Evolutionary conservation across 2,113 vertebrate genomes (phyloP).

Genomic region (Tragelaphus imberbis): DNA sequence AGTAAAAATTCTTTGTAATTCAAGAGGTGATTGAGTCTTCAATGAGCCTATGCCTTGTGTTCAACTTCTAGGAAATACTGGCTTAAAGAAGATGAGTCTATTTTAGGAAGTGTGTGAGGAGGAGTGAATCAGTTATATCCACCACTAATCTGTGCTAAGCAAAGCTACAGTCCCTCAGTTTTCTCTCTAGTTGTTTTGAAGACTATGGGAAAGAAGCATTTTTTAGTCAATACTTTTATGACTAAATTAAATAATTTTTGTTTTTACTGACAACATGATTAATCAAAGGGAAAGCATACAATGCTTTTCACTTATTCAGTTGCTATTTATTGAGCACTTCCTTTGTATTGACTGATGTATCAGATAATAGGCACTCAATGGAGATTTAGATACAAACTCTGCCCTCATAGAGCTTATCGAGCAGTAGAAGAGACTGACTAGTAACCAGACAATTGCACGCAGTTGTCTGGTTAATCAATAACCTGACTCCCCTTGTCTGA

Average conservation of each 20-base stretch:
- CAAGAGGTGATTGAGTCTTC: constrained; percentile 36
- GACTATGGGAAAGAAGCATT: background rate
- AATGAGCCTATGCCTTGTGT: constrained; percentile 50
- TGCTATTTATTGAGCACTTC: background rate
- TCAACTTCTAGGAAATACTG: constrained; percentile 41
- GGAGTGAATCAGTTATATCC: background rate
- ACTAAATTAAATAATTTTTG: background rate
- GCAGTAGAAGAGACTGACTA: background rate
- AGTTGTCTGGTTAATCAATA: background rate
- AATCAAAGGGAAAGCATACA: background rate
- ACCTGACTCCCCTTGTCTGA: background rate
- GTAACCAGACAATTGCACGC: background rate
- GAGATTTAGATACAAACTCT: background rate
- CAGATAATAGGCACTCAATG: background rate
- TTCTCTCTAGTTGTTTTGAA: background rate
- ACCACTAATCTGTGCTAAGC: background rate
- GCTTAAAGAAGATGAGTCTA: constrained; percentile 46
- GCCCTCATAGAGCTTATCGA: background rate
- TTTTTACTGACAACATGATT: background rate
- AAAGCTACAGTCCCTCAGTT: background rate
- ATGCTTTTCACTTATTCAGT: background rate
- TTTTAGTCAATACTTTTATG: background rate
- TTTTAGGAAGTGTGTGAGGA: background rate
- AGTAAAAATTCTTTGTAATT: constrained; percentile 55
- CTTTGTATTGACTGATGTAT: background rate